Percentiles rank a stretch among this genome's conserved stretches.
Evolutionary conservation across 1,140 invertebrate species (phyloP).

Genomic region (Triops cancriformis): DNA sequence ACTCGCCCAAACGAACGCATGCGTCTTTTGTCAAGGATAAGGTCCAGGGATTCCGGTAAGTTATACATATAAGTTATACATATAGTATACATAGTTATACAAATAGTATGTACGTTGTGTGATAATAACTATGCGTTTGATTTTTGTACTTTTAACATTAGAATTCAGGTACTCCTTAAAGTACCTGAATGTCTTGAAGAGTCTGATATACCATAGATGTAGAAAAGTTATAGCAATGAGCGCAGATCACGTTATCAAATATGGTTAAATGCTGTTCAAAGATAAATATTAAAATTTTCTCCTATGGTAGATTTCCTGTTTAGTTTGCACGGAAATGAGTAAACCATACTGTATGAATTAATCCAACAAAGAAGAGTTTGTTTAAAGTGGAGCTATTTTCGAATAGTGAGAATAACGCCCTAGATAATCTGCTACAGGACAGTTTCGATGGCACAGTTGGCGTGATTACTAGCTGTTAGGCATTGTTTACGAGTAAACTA

Average conservation of each 20-base stretch:
- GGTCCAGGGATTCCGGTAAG: slow-evolving; percentile 34
- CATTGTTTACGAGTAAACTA: background rate
- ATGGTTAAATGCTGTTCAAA: slow-evolving; percentile 30
- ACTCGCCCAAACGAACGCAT: slow-evolving; percentile 26
- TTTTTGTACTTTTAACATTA: no score
- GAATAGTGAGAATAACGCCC: background rate
- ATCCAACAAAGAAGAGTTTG: background rate
- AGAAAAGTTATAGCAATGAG: no score
- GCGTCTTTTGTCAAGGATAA: slow-evolving; percentile 32
- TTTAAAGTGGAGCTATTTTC: background rate
- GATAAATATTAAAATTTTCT: slow-evolving; percentile 28
- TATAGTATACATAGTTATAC: no score
- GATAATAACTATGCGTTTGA: no score
- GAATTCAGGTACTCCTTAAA: no score
- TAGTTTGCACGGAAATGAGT: no score
- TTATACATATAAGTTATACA: slow-evolving; percentile 25
- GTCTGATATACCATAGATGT: no score
- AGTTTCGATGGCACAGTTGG: background rate
- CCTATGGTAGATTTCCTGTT: no score
- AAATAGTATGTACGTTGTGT: no score
- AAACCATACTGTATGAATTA: no score
- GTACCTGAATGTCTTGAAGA: no score
- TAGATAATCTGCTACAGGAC: background rate
- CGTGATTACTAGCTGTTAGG: background rate
- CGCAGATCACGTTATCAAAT: no score